Evolutionary conservation across 2,113 vertebrate species (phyloP), one percentile per base, ranked within the genome.

Genomic region (Pantherophis guttatus): DNA sequence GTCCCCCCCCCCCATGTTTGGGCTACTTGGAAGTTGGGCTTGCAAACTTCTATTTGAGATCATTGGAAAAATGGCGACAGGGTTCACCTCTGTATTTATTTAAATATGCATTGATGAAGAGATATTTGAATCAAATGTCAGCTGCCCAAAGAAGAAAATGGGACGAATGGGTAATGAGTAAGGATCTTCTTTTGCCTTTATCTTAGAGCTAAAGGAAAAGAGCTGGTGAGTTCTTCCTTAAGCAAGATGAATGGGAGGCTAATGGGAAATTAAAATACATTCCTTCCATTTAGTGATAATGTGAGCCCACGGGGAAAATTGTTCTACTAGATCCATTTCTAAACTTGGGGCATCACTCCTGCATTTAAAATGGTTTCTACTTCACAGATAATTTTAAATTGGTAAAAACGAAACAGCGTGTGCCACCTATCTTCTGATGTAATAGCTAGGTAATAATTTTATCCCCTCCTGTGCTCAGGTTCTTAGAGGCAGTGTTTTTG

Each of bases 401-500:
- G 52, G 24, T 89, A 81, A 39, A 81, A 13, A 33, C 5, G 50
- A 24, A 44, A n/a, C 52, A 59, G 48, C 29, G 29, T 57, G 24
- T 57, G 33, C 26, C 24, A 50, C 2, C 53, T 39, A 13, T 17
- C 26, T 33, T 44, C 12, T 88, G 29, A 65, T 89, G 7, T 50
- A 17, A 55, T 85, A 90, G 12, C 44, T 39, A 86, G 85, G 23
- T 65, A 86, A 86, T 86, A 90, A 87, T 86, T 86, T 44, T 44
- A 53, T 87, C 81, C 4, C 50, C 21, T 58, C 44, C 39, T 75
- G 11, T 52, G 75, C 57, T 23, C 70, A 85, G 70, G 88, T n/a
- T 50, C 17, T 55, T 75, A 94, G 94, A 59, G 53, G 44, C 65
- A 89, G n/a, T 5, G 10, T 7, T 90, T 94, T 96, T 94, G 93